These are phyloP conservation scores for Plecturocebus donacophilus DNA, from an alignment of 2,113 vertebrate species.

Conservation along the genomic window DNA sequence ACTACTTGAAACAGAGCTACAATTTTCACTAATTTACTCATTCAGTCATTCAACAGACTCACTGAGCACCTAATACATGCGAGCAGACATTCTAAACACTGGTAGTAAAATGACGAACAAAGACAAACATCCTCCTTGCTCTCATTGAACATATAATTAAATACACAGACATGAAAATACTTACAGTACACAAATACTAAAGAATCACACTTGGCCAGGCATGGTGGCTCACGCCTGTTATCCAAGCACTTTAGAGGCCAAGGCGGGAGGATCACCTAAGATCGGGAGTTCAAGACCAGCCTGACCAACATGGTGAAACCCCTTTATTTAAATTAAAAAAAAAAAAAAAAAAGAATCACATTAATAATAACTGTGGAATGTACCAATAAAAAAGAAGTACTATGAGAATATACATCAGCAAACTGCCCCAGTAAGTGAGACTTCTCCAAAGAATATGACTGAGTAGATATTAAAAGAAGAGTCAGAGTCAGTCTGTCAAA, in stretches of 20 bases:
- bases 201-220: background rate
- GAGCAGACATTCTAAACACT: background rate
- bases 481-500: background rate
- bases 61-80: background rate
- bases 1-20: background rate
- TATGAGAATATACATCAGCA: background rate
- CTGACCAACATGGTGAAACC: no score
- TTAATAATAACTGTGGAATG: background rate
- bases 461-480: background rate
- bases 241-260: no score
- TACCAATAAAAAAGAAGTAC: background rate
- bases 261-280: no score
- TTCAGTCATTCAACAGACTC: background rate
- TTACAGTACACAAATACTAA: background rate
- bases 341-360: background rate
- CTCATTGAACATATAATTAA: background rate
- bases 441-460: background rate
- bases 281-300: no score
- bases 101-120: background rate
- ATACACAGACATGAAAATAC: background rate
- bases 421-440: background rate
- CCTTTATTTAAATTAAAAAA: no score
- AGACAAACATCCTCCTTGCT: background rate
- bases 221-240: no score
- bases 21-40: conserved; percentile 36